Evolutionary conservation across 2,888 invertebrate species (phyloP).

Genomic region (Cyclophora punctaria): DNA sequence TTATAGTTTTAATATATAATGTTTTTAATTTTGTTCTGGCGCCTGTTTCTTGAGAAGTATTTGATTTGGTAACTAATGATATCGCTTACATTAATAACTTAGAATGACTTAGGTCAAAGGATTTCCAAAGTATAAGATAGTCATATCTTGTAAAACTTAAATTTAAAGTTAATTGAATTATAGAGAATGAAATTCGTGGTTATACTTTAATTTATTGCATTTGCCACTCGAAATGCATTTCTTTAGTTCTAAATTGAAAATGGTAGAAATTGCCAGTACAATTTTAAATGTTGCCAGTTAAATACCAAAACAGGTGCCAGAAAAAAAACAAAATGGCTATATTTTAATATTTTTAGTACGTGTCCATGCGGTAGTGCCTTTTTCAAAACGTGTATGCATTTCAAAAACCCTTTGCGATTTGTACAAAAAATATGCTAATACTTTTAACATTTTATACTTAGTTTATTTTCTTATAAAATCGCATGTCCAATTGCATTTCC

Average conservation of each 20-base stretch:
- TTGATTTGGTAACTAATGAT: too few relatives aligned
- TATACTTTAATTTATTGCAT: too few relatives aligned
- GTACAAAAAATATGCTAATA: constrained; percentile 31
- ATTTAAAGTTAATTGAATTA: too few relatives aligned
- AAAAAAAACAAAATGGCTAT: constrained; percentile 1
- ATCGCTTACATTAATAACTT: too few relatives aligned
- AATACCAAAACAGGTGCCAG: too few relatives aligned
- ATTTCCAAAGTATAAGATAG: too few relatives aligned
- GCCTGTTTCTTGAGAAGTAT: constrained; percentile 9
- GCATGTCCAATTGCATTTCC: constrained; percentile 39
- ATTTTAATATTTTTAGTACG: constrained; percentile 2
- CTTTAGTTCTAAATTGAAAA: too few relatives aligned
- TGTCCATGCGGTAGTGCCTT: constrained; percentile 41
- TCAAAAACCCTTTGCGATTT: constrained; percentile 27
- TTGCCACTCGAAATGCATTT: too few relatives aligned
- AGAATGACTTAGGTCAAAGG: too few relatives aligned
- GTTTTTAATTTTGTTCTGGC: constrained; percentile 20
- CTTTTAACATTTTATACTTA: neutral
- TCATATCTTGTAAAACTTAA: too few relatives aligned
- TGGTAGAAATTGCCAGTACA: too few relatives aligned
- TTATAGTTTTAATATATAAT: constrained; percentile 10
- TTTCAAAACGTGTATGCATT: constrained; percentile 41
- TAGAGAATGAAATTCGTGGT: too few relatives aligned
- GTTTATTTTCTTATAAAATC: constrained; percentile 28
- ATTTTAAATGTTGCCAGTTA: constrained; percentile 7